These are phyloP conservation scores for Alexandromys fortis DNA, from an alignment of 2,113 vertebrate species.

Conservation along the genomic window DNA sequence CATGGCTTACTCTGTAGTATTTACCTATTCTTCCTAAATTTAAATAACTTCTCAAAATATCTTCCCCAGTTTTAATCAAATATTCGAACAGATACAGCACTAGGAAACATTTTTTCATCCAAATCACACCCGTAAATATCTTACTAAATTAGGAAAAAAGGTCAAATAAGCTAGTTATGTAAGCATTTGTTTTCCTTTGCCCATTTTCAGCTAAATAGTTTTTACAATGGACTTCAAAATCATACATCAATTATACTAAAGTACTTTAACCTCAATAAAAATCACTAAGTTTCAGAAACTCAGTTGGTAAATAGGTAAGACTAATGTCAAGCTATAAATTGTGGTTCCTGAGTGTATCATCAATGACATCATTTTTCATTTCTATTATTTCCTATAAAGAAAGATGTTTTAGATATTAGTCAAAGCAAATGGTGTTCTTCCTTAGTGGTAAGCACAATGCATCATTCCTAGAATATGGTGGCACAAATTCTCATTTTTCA, in stretches of 20 bases:
- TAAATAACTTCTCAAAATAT: background rate
- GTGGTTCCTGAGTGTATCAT: background rate
- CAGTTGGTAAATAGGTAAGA: background rate
- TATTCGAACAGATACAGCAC: background rate
- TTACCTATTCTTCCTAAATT: background rate
- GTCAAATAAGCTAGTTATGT: background rate
- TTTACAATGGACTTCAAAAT: background rate
- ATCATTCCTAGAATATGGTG: background rate
- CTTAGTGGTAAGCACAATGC: background rate
- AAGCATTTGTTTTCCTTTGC: background rate
- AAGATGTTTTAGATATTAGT: background rate
- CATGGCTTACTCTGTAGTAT: too few relatives aligned
- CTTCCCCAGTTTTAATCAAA: background rate
- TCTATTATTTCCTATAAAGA: background rate
- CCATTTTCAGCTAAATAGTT: background rate
- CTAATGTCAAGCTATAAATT: background rate
- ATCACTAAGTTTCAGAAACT: background rate
- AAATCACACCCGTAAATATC: background rate
- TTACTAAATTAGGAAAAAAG: constrained; percentile 5
- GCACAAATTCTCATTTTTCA: background rate
- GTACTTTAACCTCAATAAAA: background rate
- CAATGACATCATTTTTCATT: background rate
- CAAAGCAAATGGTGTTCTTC: background rate
- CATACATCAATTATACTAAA: background rate
- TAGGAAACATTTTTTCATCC: background rate